These are phyloP conservation scores for Melozone crissalis DNA, from an alignment of 2,113 vertebrate species.

Conservation along the genomic window DNA sequence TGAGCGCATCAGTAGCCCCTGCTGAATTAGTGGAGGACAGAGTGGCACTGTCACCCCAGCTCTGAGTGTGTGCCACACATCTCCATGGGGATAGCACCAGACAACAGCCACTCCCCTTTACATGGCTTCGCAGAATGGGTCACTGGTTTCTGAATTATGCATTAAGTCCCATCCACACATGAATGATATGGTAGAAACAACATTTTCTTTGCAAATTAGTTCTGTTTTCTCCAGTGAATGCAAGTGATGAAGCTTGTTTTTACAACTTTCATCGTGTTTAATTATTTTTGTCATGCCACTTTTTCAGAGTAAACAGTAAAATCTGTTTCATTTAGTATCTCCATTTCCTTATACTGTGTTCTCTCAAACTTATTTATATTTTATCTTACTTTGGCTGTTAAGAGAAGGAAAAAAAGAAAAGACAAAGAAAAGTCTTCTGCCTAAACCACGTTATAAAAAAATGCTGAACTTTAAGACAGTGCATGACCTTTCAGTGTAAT, in stretches of 20 bases:
- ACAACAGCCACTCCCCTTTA: neutral
- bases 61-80: neutral
- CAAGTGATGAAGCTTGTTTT: neutral
- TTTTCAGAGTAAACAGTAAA: neutral
- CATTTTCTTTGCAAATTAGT: neutral
- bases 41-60: neutral
- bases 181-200: neutral
- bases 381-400: neutral
- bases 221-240: neutral
- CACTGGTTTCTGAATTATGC: neutral
- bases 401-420: neutral
- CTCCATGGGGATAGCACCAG: neutral
- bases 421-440: neutral
- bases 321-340: neutral
- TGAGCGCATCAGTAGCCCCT: neutral
- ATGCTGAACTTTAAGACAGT: neutral
- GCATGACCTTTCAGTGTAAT: neutral
- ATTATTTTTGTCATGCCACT: neutral
- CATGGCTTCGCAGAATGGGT: neutral
- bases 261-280: neutral
- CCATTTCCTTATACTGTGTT: neutral
- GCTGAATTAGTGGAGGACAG: neutral
- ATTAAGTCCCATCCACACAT: neutral
- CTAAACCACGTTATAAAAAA: neutral
- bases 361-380: neutral